Percentiles rank a stretch among this genome's conserved stretches.
These are phyloP conservation scores for Metaphire vulgaris DNA, from an alignment of 1,140 invertebrate species.

Conservation along the genomic window DNA sequence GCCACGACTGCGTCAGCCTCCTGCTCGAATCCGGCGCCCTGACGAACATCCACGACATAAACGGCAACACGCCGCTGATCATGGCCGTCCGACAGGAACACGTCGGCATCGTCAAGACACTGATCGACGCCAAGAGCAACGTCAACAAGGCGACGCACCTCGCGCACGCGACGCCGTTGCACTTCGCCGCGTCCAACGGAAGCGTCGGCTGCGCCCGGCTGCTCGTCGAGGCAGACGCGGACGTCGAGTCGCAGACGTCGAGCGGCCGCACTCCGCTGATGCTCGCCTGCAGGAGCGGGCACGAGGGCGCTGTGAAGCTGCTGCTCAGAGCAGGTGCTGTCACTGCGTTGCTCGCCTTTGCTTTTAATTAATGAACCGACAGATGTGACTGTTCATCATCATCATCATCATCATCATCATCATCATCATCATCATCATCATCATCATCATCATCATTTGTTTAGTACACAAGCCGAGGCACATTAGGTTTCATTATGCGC, in stretches of 20 bases:
- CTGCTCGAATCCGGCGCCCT: background rate
- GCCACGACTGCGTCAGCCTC: background rate
- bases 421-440: no score
- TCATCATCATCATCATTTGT: no score
- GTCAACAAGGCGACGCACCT: background rate
- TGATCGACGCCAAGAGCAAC: background rate
- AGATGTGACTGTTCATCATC: no score
- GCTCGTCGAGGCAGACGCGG: background rate
- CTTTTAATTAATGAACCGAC: no score
- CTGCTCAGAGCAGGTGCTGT: background rate
- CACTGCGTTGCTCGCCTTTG: no score
- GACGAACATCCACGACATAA: background rate
- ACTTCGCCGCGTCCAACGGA: background rate
- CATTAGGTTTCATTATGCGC: no score
- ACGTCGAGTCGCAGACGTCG: background rate
- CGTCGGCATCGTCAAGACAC: background rate
- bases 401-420: no score
- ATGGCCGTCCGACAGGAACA: background rate
- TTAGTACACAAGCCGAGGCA: no score
- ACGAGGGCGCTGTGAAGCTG: background rate
- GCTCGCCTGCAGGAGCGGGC: background rate
- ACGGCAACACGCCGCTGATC: background rate
- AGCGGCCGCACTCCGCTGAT: background rate
- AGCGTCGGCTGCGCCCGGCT: background rate
- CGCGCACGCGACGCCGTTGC: background rate